phyloP scores from a whole-genome alignment of 1,140 invertebrate genomes.

The Eubasilissa regina region DNA sequence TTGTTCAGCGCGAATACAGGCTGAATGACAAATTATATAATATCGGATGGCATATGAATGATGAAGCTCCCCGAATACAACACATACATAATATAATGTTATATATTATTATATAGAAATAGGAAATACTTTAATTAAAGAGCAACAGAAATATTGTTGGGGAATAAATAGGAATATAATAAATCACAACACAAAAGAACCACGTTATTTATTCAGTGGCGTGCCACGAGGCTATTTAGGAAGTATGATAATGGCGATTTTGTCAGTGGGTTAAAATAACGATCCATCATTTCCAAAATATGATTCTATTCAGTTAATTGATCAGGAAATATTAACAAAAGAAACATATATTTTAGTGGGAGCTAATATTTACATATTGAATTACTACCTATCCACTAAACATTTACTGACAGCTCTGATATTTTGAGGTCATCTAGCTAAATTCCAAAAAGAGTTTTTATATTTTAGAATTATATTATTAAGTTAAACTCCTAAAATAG shows the following conservation, averaged over 20 bases:
- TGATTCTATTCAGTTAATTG: conserved; percentile 34
- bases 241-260: conserved; percentile 12
- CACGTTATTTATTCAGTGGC: conserved; percentile 31
- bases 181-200: conserved; percentile 23
- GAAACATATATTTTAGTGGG: not conserved
- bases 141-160: not conserved
- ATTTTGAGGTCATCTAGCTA: too few relatives aligned
- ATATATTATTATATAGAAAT: too few relatives aligned
- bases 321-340: conserved; percentile 25
- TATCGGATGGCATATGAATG: too few relatives aligned
- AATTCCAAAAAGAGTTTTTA: too few relatives aligned
- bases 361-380: not conserved
- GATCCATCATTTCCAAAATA: conserved; percentile 30
- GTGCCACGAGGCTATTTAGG: conserved; percentile 22
- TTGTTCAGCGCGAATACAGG: too few relatives aligned
- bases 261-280: conserved; percentile 29
- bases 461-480: too few relatives aligned
- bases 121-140: not conserved
- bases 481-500: too few relatives aligned
- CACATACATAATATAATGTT: too few relatives aligned
- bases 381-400: not conserved
- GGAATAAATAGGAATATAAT: not conserved
- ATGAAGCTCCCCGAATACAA: too few relatives aligned
- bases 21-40: too few relatives aligned
- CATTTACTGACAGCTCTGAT: too few relatives aligned